A percentile compares a stretch with the other conserved stretches of the same genome.
Conservation (phyloP, 2,888 invertebrate genomes). For the Oligia fasciuncula region DNA sequence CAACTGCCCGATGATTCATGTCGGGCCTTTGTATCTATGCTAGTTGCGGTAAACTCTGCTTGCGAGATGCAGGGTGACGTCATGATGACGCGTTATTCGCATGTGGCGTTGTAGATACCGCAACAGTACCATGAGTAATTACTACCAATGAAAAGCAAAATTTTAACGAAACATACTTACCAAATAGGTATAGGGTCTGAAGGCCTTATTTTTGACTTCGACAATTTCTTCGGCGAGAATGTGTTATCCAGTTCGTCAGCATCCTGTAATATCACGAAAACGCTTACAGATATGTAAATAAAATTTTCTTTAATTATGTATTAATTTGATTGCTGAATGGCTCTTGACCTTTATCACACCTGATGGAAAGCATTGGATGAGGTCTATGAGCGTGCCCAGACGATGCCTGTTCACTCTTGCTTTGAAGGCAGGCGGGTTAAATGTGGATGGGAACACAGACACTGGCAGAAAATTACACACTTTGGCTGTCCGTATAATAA, state of each 20-base stretch:
- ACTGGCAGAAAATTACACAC: background rate
- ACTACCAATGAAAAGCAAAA: background rate
- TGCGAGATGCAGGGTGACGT: too few species aligned
- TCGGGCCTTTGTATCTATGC: too few species aligned
- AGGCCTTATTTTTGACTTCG: slow-evolving; percentile 87
- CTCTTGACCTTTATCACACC: background rate
- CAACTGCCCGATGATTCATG: too few species aligned
- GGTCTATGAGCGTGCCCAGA: background rate
- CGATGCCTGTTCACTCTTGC: too few species aligned
- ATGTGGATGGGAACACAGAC: too few species aligned
- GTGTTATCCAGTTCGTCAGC: slow-evolving; percentile 82
- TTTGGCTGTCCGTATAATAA: background rate
- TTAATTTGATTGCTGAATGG: background rate
- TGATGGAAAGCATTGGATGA: background rate
- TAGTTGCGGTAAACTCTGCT: too few species aligned
- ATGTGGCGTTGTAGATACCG: too few species aligned
- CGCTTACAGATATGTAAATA: background rate
- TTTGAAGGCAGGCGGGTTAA: background rate
- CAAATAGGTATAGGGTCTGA: slow-evolving; percentile 95
- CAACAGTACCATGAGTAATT: background rate
- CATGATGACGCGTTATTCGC: too few species aligned
- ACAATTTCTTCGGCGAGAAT: slow-evolving; percentile 79
- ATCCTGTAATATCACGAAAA: slow-evolving; percentile 54
- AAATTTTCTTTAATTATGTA: background rate
- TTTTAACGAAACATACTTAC: slow-evolving; percentile 78